phyloP scores from a whole-genome alignment of 2,888 invertebrate genomes.

The Dasysyrphus tricinctus region DNA sequence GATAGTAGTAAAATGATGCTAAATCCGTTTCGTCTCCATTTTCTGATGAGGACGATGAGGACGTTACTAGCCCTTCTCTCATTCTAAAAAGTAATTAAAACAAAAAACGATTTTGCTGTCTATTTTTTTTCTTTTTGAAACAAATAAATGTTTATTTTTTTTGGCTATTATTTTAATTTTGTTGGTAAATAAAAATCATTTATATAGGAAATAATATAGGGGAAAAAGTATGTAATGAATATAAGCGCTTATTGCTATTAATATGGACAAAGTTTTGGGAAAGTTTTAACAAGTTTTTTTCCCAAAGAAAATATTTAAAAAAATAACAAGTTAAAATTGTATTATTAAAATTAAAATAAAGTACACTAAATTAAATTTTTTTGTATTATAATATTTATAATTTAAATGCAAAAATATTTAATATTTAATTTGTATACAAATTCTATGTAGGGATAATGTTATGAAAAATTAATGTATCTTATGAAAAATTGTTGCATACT shows the following conservation, averaged over 20 bases:
- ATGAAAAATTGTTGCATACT: not conserved
- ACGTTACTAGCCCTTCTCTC: constrained; percentile 69
- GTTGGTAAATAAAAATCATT: constrained; percentile 24
- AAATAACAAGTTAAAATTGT: not conserved
- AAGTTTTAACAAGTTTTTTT: not conserved
- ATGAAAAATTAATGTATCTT: not conserved
- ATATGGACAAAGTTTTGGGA: constrained; percentile 34
- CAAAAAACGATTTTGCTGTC: constrained; percentile 59
- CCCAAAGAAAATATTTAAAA: not conserved
- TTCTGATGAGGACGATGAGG: constrained; percentile 74
- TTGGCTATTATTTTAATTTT: not conserved
- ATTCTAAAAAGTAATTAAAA: constrained; percentile 75
- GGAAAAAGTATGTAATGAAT: not conserved
- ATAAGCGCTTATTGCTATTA: constrained; percentile 10
- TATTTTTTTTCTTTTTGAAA: constrained; percentile 27
- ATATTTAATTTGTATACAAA: not conserved
- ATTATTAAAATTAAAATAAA: not conserved
- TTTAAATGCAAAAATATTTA: constrained; percentile 21
- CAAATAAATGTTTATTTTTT: constrained; percentile 14
- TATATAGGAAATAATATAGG: constrained; percentile 16
- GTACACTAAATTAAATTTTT: constrained; percentile 4
- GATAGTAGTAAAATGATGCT: constrained; percentile 60
- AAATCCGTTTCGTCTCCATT: constrained; percentile 69
- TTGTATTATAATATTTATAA: constrained; percentile 18
- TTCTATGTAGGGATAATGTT: not conserved